These are phyloP conservation scores for Oithona nana DNA, from an alignment of 2,888 invertebrate genomes.

Conservation along the genomic window DNA sequence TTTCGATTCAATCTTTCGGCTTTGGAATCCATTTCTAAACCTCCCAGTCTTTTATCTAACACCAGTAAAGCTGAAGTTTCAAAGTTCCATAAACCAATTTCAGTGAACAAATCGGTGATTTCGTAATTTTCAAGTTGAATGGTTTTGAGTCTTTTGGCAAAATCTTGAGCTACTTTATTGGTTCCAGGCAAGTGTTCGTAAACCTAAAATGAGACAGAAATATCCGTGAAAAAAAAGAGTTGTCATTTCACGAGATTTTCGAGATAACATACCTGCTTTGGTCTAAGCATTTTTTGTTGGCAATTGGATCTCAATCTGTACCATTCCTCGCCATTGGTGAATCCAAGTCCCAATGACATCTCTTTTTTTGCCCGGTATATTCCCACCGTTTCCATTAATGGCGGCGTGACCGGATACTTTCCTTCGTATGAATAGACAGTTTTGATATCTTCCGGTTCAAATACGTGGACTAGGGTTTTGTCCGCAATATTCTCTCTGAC, in stretches of 20 bases:
- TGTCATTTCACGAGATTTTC: too few relatives aligned
- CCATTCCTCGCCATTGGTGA: constrained; percentile 38
- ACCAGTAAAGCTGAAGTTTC: background rate
- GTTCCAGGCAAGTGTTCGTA: background rate
- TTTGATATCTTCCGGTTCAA: constrained; percentile 33
- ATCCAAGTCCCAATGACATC: constrained; percentile 34
- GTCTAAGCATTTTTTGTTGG: constrained; percentile 35
- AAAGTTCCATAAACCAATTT: constrained; percentile 7
- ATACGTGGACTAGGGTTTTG: constrained; percentile 31
- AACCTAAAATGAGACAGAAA: background rate
- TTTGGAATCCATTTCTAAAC: background rate
- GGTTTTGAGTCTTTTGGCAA: background rate
- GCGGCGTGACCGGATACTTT: constrained; percentile 32
- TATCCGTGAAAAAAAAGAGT: background rate
- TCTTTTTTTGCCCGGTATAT: constrained; percentile 31
- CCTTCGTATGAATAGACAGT: constrained; percentile 23
- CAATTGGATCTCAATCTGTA: constrained; percentile 33
- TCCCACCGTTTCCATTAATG: constrained; percentile 33
- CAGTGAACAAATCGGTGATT: background rate
- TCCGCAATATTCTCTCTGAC: constrained; percentile 32
- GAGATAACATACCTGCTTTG: constrained; percentile 26
- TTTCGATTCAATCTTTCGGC: background rate
- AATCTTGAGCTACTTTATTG: constrained; percentile 10
- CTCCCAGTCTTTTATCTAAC: background rate
- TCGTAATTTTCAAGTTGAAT: background rate